phyloP scores from a whole-genome alignment of 1,140 invertebrate species.

The Tetraneura akinire region DNA sequence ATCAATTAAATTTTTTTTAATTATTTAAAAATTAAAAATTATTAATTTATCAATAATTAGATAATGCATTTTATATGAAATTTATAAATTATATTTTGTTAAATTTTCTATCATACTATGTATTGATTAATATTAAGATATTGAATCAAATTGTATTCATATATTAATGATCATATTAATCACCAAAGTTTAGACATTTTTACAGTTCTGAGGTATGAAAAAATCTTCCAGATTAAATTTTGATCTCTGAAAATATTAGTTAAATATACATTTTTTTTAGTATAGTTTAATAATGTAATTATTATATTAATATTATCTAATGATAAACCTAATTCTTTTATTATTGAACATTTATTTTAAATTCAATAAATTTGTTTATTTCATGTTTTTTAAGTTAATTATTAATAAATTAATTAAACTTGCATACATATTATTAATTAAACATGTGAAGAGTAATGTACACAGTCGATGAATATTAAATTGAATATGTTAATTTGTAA shows the following conservation, averaged over 20 bases:
- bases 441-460: conserved; percentile 21
- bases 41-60: not conserved
- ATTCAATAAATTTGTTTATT: not conserved
- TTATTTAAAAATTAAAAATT: conserved; percentile 13
- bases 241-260: conserved; percentile 44
- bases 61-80: conserved; percentile 16
- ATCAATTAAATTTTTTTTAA: not conserved
- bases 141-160: conserved; percentile 19
- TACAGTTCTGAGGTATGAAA: not conserved
- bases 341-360: not conserved
- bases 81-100: conserved; percentile 17
- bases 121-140: conserved; percentile 3
- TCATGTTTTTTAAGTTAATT: not conserved
- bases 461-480: not conserved
- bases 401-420: conserved; percentile 11
- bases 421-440: conserved; percentile 8
- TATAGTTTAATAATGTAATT: conserved; percentile 18
- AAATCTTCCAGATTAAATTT: conserved; percentile 35
- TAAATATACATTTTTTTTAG: conserved; percentile 33
- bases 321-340: conserved; percentile 9
- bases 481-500: not conserved
- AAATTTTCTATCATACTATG: conserved; percentile 19
- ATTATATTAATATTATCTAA: conserved; percentile 3
- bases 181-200: not conserved
- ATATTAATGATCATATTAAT: not conserved